A percentile compares a stretch with the other conserved stretches of the same genome.
phyloP scores from a whole-genome alignment of 2,113 vertebrate species.

The Microtus richardsoni region DNA sequence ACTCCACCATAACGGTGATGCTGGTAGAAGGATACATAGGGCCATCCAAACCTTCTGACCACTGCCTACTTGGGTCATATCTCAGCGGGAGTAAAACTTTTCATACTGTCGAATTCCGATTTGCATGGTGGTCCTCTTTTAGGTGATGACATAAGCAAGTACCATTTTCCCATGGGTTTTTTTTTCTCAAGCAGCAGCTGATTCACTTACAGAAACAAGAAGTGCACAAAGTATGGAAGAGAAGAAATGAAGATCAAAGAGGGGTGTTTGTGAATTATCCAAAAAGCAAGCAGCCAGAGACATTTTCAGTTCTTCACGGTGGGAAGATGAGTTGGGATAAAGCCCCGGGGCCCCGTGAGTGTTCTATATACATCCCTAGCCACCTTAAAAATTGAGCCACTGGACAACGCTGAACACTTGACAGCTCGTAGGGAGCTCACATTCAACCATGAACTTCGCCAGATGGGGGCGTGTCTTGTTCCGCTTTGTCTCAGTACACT shows the following conservation, averaged over 20 bases:
- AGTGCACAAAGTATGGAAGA: not conserved
- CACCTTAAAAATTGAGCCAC: not conserved
- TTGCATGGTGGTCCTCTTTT: not conserved
- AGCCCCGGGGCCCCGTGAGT: too few relatives aligned
- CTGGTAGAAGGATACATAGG: not conserved
- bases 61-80: not conserved
- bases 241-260: slow-evolving; percentile 2
- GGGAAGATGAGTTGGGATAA: not conserved
- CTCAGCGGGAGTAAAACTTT: not conserved
- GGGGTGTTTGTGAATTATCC: not conserved
- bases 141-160: not conserved
- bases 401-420: not conserved
- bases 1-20: not conserved
- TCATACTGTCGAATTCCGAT: not conserved
- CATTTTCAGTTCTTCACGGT: not conserved
- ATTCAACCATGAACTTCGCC: not conserved
- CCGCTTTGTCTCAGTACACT: not conserved
- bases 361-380: not conserved
- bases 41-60: not conserved
- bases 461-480: not conserved
- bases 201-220: not conserved
- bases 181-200: not conserved
- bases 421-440: not conserved
- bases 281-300: not conserved
- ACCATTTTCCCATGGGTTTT: not conserved